Percentiles rank a stretch among this genome's conserved stretches.
These are phyloP conservation scores for Mus minutoides DNA, from an alignment of 2,797 vertebrate genomes.

Conservation along the genomic window DNA sequence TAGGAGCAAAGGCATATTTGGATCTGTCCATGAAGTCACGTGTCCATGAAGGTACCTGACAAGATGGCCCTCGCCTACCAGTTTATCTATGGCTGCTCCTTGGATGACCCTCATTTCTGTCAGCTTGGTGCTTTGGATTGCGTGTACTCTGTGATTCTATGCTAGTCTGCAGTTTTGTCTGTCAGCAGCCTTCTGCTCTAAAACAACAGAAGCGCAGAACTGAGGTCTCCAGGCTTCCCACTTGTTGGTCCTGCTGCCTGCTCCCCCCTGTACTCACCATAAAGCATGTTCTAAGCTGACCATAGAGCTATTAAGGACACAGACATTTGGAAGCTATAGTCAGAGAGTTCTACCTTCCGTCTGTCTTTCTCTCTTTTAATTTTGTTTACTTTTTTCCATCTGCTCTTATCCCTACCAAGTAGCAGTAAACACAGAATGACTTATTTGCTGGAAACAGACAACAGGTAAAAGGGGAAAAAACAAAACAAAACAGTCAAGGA, in stretches of 20 bases:
- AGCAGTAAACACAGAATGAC: background rate
- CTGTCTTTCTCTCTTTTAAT: background rate
- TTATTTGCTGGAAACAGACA: background rate
- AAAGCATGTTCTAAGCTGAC: background rate
- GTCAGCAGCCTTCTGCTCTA: background rate
- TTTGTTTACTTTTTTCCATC: background rate
- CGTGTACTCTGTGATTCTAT: background rate
- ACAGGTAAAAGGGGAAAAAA: background rate
- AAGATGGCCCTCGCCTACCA: too few species aligned
- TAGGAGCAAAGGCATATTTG: background rate
- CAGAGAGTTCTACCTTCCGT: background rate
- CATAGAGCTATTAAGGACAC: background rate
- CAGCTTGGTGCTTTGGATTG: background rate
- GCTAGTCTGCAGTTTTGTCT: background rate
- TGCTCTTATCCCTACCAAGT: background rate
- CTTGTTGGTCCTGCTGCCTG: background rate
- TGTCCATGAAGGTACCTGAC: background rate
- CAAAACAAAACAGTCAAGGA: background rate
- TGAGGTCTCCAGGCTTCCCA: background rate
- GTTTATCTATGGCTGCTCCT: background rate
- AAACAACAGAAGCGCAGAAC: background rate
- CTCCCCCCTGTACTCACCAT: background rate
- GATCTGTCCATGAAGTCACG: background rate
- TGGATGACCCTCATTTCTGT: background rate
- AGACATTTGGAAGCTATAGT: background rate